Evolutionary conservation across 1,140 invertebrate genomes (phyloP), one percentile per base, ranked within the genome.

Genomic region (Heliconius melpomene): DNA sequence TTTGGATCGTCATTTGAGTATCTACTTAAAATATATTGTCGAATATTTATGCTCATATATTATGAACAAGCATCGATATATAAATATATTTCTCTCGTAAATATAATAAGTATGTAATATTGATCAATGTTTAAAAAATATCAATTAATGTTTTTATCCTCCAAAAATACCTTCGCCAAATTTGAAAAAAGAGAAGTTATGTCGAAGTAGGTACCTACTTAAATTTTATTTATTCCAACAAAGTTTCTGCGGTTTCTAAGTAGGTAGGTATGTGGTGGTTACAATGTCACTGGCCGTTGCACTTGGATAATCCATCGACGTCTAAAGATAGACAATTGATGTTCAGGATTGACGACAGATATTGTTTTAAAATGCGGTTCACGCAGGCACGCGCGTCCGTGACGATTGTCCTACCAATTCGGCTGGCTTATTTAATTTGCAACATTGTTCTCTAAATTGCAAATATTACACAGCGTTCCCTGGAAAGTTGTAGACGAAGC

Each of bases 391-490:
- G 81, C 75, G 78, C 83, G 85, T 81, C 81, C 84, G 82, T 86
- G 84, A 83, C 85, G 84, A 86, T 86, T 84, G 87, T 84, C 82
- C 82, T 85, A 79, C 87, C 79, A 87, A 90, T 92, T 92, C 83
- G 87, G 87, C 81, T 75, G 75, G 77, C 82, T 83, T 82, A 85
- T 87, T 89, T 85, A 82, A 88, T 89, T 91, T 86, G 89, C 90
- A 87, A 91, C 88, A 90, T 88, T 93, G 89, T 89, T 83, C 86
- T 79, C 85, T 76, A 85, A 87, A 88, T 76, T 85, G 84, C 86
- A 89, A 86, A 83, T 75, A 83, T 57, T 81, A 23, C 3, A 76
- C 75, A 83, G 57, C 74, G 72, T 82, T 82, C 81, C 78, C 80
- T 88, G 85, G 89, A 91, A 89, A 90, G 86, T 90, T 81, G 82